Conservation (phyloP, 2,113 vertebrate species). For the Oncorhynchus mykiss region DNA sequence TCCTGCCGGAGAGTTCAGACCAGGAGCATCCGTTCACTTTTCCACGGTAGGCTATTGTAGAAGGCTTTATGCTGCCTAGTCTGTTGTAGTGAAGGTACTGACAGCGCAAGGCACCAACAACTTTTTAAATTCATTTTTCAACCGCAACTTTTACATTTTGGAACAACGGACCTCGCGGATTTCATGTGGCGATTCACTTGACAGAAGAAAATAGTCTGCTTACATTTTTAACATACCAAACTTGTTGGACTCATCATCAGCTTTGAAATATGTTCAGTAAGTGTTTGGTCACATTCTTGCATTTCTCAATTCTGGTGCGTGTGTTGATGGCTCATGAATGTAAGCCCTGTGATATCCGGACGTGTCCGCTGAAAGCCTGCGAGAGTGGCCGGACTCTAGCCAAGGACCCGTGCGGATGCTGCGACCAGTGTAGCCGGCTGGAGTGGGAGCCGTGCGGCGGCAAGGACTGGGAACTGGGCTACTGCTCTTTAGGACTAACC, state of each 20-base stretch:
- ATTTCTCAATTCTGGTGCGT: conserved; percentile 60
- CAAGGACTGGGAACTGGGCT: conserved; percentile 73
- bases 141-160: conserved; percentile 37
- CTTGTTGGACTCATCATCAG: not conserved
- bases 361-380: conserved; percentile 64
- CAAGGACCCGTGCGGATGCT: conserved; percentile 78
- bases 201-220: conserved; percentile 27
- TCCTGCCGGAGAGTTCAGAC: not conserved
- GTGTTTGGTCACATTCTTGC: conserved; percentile 45
- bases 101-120: conserved; percentile 18
- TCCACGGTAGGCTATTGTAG: conserved; percentile 23
- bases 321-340: conserved; percentile 63
- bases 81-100: conserved; percentile 5
- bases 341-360: conserved; percentile 69
- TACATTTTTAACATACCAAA: not conserved
- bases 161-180: conserved; percentile 16
- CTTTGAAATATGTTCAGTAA: conserved; percentile 61
- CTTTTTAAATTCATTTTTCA: conserved; percentile 18
- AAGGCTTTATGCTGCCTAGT: not conserved
- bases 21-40: conserved; percentile 24
- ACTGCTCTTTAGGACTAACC: conserved; percentile 74
- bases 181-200: conserved; percentile 36
- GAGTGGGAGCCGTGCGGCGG: conserved; percentile 78
- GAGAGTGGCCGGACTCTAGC: conserved; percentile 63
- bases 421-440: conserved; percentile 71